These are phyloP conservation scores for Apus apus DNA, from an alignment of 2,113 vertebrate genomes.

Conservation along the genomic window DNA sequence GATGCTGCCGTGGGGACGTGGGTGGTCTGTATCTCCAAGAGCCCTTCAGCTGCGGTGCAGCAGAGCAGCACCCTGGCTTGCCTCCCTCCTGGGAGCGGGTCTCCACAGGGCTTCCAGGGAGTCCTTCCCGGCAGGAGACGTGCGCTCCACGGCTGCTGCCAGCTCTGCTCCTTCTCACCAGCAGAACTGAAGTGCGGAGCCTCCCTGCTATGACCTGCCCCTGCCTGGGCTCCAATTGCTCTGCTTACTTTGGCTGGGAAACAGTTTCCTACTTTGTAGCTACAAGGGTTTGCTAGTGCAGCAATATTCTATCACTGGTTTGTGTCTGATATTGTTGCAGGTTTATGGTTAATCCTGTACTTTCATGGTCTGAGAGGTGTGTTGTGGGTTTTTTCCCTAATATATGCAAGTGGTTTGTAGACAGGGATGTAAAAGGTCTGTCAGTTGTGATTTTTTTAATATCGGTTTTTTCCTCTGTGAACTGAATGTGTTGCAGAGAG, in stretches of 20 bases:
- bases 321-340: fast-evolving
- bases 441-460: neutral
- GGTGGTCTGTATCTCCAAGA: too few species aligned
- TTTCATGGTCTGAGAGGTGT: neutral
- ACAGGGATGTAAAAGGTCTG: neutral
- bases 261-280: fast-evolving
- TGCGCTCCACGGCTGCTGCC: fast-evolving
- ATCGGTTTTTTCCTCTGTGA: neutral
- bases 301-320: neutral
- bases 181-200: neutral
- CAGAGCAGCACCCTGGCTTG: too few species aligned
- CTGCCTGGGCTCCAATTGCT: neutral
- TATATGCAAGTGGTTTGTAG: neutral
- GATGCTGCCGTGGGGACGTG: fast-evolving
- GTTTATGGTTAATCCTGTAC: neutral
- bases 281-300: neutral
- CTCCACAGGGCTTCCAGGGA: neutral
- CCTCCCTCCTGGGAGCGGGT: fast-evolving
- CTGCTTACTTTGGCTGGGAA: neutral
- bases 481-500: neutral
- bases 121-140: neutral
- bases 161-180: neutral
- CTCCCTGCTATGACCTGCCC: neutral
- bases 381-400: neutral
- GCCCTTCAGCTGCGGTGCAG: neutral